A percentile compares a stretch with the other conserved stretches of the same genome.
phyloP scores from a whole-genome alignment of 2,888 invertebrate genomes.

The Zhuqinia jingwanae region DNA sequence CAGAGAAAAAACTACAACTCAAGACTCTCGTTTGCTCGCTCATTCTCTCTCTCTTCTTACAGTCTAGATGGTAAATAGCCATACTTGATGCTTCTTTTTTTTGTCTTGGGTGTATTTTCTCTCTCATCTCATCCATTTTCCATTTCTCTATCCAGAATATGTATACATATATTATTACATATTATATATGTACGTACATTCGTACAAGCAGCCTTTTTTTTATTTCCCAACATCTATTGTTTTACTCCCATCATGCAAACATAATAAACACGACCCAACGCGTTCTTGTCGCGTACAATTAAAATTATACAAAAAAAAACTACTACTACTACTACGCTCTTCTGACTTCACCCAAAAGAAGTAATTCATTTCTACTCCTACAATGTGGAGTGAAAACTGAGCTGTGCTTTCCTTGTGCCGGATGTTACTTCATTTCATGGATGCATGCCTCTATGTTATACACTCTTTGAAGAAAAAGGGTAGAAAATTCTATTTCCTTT shows the following conservation, averaged over 20 bases:
- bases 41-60: background rate
- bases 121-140: slow-evolving; percentile 32
- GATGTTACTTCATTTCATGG: slow-evolving; percentile 34
- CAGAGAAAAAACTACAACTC: too few relatives aligned
- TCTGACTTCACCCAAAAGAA: slow-evolving; percentile 16
- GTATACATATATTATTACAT: too few relatives aligned
- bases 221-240: slow-evolving; percentile 6
- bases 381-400: background rate
- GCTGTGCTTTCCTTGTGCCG: background rate
- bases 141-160: background rate
- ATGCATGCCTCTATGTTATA: slow-evolving; percentile 8
- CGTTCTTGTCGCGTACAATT: slow-evolving; percentile 43
- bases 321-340: slow-evolving; percentile 21
- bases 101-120: slow-evolving; percentile 18
- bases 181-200: background rate
- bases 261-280: slow-evolving; percentile 53
- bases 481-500: background rate
- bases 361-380: background rate
- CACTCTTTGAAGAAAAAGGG: too few relatives aligned
- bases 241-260: slow-evolving; percentile 38
- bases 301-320: slow-evolving; percentile 46
- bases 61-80: too few relatives aligned
- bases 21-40: background rate
- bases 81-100: background rate
- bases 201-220: background rate